These are phyloP conservation scores for Pediacus dermestoides DNA, from an alignment of 2,888 invertebrate species.

Conservation along the genomic window DNA sequence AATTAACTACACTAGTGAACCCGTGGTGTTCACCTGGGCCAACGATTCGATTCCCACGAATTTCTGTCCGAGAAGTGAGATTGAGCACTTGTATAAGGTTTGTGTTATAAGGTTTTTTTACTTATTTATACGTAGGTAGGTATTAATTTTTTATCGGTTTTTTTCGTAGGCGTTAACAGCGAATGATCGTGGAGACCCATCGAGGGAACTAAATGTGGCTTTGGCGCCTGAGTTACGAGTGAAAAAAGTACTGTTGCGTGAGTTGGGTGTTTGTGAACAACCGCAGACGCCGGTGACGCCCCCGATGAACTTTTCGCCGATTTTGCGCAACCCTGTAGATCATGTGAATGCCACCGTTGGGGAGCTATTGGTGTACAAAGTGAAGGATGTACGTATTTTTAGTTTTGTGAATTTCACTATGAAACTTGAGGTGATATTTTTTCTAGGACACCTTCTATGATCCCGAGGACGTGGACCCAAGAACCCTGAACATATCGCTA, in stretches of 20 bases:
- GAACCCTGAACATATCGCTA: slow-evolving; percentile 68
- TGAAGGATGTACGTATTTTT: slow-evolving; percentile 71
- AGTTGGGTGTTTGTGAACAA: slow-evolving; percentile 65
- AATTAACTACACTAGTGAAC: slow-evolving; percentile 58
- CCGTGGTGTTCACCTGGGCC: slow-evolving; percentile 74
- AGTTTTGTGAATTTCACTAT: no score
- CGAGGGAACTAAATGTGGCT: slow-evolving; percentile 56
- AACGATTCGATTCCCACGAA: slow-evolving; percentile 80
- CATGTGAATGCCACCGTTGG: slow-evolving; percentile 79
- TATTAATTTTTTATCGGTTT: slow-evolving; percentile 12
- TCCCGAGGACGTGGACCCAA: slow-evolving; percentile 76
- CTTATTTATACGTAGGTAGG: no score
- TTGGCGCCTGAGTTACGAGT: slow-evolving; percentile 66
- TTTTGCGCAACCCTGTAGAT: slow-evolving; percentile 81
- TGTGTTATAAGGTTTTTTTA: slow-evolving; percentile 26
- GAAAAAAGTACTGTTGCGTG: slow-evolving; percentile 62
- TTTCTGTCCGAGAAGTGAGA: slow-evolving; percentile 73
- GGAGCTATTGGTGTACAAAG: slow-evolving; percentile 73
- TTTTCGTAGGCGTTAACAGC: slow-evolving; percentile 51
- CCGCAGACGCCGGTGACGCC: slow-evolving; percentile 47
- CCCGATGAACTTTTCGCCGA: slow-evolving; percentile 67
- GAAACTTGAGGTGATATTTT: slow-evolving; percentile 16
- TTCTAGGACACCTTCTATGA: slow-evolving; percentile 84
- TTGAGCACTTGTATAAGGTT: slow-evolving; percentile 66
- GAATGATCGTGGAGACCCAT: slow-evolving; percentile 59